These are phyloP conservation scores for Mustelus asterias DNA, from an alignment of 2,113 vertebrate species.

Conservation along the genomic window DNA sequence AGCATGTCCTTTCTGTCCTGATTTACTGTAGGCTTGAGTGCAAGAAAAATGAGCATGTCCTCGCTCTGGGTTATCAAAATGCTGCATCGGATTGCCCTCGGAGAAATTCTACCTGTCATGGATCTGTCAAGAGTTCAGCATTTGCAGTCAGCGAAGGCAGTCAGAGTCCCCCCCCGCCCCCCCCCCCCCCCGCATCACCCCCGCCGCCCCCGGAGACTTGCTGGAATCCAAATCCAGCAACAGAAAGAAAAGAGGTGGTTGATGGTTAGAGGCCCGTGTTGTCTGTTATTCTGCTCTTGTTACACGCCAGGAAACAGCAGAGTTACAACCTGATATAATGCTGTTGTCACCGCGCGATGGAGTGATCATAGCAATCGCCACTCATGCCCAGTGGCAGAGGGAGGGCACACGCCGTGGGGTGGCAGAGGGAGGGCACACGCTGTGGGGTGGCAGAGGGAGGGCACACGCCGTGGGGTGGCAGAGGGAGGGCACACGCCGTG, in stretches of 20 bases:
- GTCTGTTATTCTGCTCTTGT: neutral
- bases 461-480: neutral
- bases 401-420: neutral
- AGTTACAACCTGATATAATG: neutral
- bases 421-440: too few species aligned
- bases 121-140: neutral
- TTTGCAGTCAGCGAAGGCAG: neutral
- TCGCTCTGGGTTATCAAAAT: neutral
- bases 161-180: neutral
- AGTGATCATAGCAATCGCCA: neutral
- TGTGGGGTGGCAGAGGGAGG: neutral
- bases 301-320: neutral
- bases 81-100: neutral
- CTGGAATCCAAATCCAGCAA: neutral
- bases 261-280: neutral
- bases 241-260: neutral
- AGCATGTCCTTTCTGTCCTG: conserved; percentile 39
- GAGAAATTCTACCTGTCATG: conserved; percentile 1
- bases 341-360: neutral
- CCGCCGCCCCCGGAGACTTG: neutral
- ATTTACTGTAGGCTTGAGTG: conserved; percentile 4
- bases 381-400: neutral
- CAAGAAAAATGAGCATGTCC: neutral
- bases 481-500: neutral
- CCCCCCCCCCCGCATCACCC: too few species aligned